A percentile compares a stretch with the other conserved stretches of the same genome.
Conservation (phyloP, 2,113 vertebrate genomes). For the Prunella himalayana region DNA sequence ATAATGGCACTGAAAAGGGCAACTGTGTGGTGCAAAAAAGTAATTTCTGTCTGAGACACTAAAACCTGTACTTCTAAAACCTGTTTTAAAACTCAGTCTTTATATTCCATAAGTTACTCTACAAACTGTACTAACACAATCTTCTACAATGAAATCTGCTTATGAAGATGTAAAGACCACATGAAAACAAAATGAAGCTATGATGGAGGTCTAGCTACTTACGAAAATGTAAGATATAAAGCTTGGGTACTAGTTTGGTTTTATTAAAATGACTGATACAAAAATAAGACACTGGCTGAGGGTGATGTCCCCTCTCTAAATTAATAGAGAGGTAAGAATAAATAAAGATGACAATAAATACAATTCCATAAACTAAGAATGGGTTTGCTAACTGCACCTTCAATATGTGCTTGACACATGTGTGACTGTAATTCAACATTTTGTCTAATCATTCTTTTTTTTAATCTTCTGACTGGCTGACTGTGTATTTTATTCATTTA, state of each 20-base stretch:
- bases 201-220: background rate
- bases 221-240: background rate
- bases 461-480: background rate
- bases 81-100: background rate
- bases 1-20: background rate
- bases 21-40: background rate
- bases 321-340: background rate
- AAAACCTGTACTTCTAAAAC: background rate
- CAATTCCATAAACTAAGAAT: background rate
- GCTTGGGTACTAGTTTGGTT: background rate
- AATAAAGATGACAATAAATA: background rate
- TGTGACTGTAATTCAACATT: background rate
- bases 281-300: background rate
- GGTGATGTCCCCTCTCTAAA: background rate
- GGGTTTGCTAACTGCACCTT: background rate
- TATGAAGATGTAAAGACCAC: background rate
- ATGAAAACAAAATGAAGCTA: background rate
- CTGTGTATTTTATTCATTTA: background rate
- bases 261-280: background rate
- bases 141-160: background rate
- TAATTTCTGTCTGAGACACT: background rate
- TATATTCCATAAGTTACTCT: background rate
- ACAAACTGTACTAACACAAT: background rate
- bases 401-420: background rate
- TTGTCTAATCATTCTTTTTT: background rate